phyloP scores from a whole-genome alignment of 2,797 vertebrate species.

The Pangasius djambal region DNA sequence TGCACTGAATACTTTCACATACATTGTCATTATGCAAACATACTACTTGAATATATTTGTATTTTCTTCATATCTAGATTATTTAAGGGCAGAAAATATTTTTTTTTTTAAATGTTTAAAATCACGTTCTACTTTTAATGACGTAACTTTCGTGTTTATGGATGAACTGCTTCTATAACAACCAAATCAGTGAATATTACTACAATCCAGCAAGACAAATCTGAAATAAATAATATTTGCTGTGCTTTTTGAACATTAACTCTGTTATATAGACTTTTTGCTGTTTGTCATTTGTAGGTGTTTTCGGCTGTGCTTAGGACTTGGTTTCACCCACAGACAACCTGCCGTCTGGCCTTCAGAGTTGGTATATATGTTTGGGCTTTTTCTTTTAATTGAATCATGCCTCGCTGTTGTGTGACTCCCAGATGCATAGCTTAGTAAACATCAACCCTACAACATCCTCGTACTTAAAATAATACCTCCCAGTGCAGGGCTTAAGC shows the following conservation, averaged over 20 bases:
- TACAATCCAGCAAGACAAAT: neutral
- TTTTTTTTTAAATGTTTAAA: neutral
- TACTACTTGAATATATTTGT: neutral
- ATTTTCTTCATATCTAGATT: neutral
- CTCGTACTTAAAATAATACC: slow-evolving; percentile 41
- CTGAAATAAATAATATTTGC: neutral
- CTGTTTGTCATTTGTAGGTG: neutral
- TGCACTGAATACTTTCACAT: neutral
- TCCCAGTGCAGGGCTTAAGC: slow-evolving; percentile 12
- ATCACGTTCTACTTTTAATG: neutral
- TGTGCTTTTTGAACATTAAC: neutral
- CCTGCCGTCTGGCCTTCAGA: neutral
- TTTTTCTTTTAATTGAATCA: slow-evolving; percentile 23
- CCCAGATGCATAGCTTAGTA: slow-evolving; percentile 20
- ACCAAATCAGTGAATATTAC: neutral
- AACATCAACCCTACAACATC: slow-evolving; percentile 26
- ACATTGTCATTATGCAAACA: neutral
- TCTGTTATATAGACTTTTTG: neutral
- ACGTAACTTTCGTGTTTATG: neutral
- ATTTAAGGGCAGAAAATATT: neutral
- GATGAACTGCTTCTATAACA: neutral
- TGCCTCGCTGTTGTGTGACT: slow-evolving; percentile 26
- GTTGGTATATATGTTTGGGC: slow-evolving; percentile 26
- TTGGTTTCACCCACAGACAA: slow-evolving; percentile 23
- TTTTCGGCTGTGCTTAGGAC: neutral